Base-by-base conservation (phyloP, 2,797 vertebrate genomes). In the Heterohyrax brucei region DNA sequence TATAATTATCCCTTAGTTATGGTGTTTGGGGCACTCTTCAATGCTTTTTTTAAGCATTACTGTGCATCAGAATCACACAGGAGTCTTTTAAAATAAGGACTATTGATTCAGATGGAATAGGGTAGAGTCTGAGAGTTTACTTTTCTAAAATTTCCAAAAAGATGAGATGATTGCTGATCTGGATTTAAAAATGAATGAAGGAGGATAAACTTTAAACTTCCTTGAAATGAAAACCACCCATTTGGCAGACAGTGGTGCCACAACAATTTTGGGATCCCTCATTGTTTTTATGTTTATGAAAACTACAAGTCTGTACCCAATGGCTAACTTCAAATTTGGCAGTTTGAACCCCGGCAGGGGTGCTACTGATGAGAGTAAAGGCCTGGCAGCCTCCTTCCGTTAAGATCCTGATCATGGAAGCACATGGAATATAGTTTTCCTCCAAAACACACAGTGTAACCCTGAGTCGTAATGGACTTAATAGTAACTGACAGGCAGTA, bases 191-290 rank as follows among this genome's bases (percentile, higher is more conserved):
- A 73, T 7, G 21, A 39, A 7, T 22, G 19, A 7, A 10, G 2
- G 39, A 39, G 14, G 33, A 18, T 39, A 73, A 39, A 73, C 33
- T 7, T 73, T 39, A 73, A 13, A 68, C 66, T 33, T 70, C 18
- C 9, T 92, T 83, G 16, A 80, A 84, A 76, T 62, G 80, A 80
- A 92, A 95, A 81, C 33, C 19, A 33, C 7, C 13, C 87, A 53
- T 53, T 76, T 72, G 9, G 12, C 66, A 90, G 50, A n/a, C 13
- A 39, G 26, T 66, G 39, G 78, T 59, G 44, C 16, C 78, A 59
- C 10, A n/a, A 24, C 48, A 61, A 0, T 8, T 30, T 72, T 46
- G 39, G 53, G 19, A 1, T 84, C 24, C 39, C 18, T 82, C 19
- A 46, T 18, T 46, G 7, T 10, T 66, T 48, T 85, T 26, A 44